phyloP scores from a whole-genome alignment of 2,797 vertebrate genomes.

The Coracias cyanogaster region DNA sequence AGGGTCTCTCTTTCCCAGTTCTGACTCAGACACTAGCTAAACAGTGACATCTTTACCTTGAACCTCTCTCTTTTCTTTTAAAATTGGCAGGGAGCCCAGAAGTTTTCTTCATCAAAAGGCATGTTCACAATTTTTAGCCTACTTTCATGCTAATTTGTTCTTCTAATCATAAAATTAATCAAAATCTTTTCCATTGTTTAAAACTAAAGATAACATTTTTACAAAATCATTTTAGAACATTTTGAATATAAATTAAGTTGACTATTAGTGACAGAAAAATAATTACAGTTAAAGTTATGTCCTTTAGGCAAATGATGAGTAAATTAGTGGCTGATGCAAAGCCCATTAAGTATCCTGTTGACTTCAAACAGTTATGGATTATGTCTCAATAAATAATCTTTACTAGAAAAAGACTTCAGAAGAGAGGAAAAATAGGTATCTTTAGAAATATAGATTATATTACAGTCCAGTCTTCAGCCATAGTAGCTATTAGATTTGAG shows the following conservation, averaged over 20 bases:
- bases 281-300: not conserved
- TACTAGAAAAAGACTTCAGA: not conserved
- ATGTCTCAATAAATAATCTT: not conserved
- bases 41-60: conserved; percentile 2
- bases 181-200: conserved; percentile 31
- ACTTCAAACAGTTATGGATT: conserved; percentile 4
- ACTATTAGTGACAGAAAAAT: conserved; percentile 40
- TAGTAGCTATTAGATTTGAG: not conserved
- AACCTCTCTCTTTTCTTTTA: conserved; percentile 20
- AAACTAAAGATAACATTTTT: conserved; percentile 8
- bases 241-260: conserved; percentile 5
- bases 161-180: conserved; percentile 45
- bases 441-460: not conserved
- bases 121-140: conserved; percentile 40
- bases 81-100: conserved; percentile 28
- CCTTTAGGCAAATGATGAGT: not conserved
- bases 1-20: not conserved
- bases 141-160: conserved; percentile 43
- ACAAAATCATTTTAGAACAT: not conserved
- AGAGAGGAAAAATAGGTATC: not conserved
- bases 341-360: not conserved
- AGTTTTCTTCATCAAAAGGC: conserved; percentile 39
- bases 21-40: not conserved
- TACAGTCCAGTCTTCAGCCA: not conserved
- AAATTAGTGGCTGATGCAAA: conserved; percentile 22